Evolutionary conservation across 2,113 vertebrate genomes (phyloP).

Genomic region (Zosterops borbonicus): DNA sequence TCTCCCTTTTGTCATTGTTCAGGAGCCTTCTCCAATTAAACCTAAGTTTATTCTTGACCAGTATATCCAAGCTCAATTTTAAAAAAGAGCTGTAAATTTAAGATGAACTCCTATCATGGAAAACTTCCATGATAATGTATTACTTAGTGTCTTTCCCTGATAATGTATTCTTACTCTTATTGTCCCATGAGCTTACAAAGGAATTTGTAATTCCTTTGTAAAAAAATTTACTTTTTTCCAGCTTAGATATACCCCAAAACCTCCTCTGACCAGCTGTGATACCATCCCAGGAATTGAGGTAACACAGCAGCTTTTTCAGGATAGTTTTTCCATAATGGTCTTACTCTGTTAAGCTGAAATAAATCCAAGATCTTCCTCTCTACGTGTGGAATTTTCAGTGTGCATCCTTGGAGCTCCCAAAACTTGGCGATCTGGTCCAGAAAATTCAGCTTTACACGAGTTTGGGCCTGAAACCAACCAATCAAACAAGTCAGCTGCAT

Average conservation of each 20-base stretch:
- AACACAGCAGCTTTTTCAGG: not conserved
- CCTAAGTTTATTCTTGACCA: not conserved
- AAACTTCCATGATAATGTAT: not conserved
- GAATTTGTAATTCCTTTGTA: not conserved
- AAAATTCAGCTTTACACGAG: slow-evolving; percentile 96
- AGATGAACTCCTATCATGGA: not conserved
- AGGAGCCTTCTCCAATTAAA: not conserved
- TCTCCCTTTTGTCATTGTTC: not conserved
- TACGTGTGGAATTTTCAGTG: slow-evolving; percentile 95
- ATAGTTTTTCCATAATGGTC: not conserved
- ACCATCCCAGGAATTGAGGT: not conserved
- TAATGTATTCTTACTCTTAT: not conserved
- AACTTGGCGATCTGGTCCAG: slow-evolving; percentile 99
- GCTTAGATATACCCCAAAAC: not conserved
- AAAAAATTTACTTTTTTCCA: not conserved
- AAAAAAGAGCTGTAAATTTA: not conserved
- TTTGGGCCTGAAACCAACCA: slow-evolving; percentile 84
- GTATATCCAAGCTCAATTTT: not conserved
- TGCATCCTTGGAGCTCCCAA: slow-evolving; percentile 97
- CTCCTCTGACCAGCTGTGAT: not conserved
- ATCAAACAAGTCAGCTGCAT: not conserved
- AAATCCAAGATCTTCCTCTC: slow-evolving; percentile 97
- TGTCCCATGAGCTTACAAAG: not conserved
- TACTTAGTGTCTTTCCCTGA: not conserved
- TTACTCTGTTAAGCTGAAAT: slow-evolving; percentile 93